Base-by-base conservation (phyloP, 2,888 invertebrate genomes). In the Dicyrtomina minuta region DNA sequence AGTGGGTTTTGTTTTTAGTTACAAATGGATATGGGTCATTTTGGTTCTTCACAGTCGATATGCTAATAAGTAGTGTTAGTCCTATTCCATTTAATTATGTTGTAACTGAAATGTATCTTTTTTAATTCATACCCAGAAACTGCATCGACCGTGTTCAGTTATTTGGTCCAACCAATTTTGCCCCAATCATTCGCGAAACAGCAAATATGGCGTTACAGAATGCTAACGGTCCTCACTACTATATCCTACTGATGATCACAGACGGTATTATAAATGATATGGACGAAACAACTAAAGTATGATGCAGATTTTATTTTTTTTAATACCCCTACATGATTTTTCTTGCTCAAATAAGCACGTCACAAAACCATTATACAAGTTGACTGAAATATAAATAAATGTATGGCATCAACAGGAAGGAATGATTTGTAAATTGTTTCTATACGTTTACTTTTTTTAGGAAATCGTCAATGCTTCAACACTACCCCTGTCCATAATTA, bases 401-500 rank as follows among this genome's bases (percentile, higher is more conserved):
- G n/a, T n/a, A n/a, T n/a, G n/a, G n/a, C n/a, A n/a, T n/a, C n/a
- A n/a, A n/a, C n/a, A n/a, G n/a, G n/a, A n/a, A n/a, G n/a, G n/a
- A n/a, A n/a, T n/a, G n/a, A n/a, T n/a, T n/a, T n/a, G n/a, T n/a
- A n/a, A n/a, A n/a, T n/a, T n/a, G n/a, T n/a, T n/a, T n/a, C n/a
- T n/a, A n/a, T n/a, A n/a, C n/a, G n/a, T 41, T 13, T 41, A 41
- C 43, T 41, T 41, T 53, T 53, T 53, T 22, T 20, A 73, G 84
- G 84, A 84, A 74, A 78, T 84, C 56, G 80, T 82, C 17, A 77
- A 84, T 80, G 86, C 87, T 2, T 84, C 86, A 12, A 76, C 77
- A 17, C 81, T 86, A 27, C 87, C 87, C 0, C 80, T 87, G 80
- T 87, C 87, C 1, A 86, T 87, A 67, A 87, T 87, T 68, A 87